Conservation (phyloP, 2,797 vertebrate genomes). For the Spondyliosoma cantharus region DNA sequence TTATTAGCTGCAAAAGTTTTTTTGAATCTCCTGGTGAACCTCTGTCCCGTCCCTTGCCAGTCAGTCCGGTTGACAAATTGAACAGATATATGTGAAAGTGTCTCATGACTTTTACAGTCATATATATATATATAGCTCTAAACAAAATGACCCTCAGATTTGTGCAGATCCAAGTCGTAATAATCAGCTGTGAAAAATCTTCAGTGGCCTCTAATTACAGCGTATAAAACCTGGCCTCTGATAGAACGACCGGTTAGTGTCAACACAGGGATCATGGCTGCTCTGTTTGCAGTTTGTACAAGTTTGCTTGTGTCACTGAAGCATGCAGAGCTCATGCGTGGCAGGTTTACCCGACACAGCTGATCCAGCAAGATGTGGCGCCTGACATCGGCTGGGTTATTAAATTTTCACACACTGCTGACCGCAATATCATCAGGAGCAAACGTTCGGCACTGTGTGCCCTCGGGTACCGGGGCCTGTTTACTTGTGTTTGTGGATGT, state of each 20-base stretch:
- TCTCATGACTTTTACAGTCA: conserved; percentile 10
- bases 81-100: too few species aligned
- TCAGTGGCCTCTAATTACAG: neutral
- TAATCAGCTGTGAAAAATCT: neutral
- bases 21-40: too few species aligned
- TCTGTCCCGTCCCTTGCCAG: too few species aligned
- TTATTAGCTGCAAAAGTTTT: too few species aligned
- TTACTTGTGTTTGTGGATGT: conserved; percentile 22
- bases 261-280: conserved; percentile 28
- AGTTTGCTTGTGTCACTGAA: conserved; percentile 42
- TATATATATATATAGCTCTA: neutral
- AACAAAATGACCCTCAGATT: conserved; percentile 6
- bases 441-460: conserved; percentile 36
- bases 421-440: conserved; percentile 69
- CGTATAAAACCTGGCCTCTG: neutral
- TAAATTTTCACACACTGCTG: conserved; percentile 77
- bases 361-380: conserved; percentile 48
- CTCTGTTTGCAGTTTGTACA: conserved; percentile 32
- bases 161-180: neutral
- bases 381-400: conserved; percentile 69
- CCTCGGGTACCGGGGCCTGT: conserved; percentile 29
- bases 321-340: conserved; percentile 36
- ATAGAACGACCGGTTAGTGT: neutral
- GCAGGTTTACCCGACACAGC: conserved; percentile 24
- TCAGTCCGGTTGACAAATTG: too few species aligned